Base-by-base conservation (phyloP, 2,888 invertebrate genomes). In the Poecilus cupreus region DNA sequence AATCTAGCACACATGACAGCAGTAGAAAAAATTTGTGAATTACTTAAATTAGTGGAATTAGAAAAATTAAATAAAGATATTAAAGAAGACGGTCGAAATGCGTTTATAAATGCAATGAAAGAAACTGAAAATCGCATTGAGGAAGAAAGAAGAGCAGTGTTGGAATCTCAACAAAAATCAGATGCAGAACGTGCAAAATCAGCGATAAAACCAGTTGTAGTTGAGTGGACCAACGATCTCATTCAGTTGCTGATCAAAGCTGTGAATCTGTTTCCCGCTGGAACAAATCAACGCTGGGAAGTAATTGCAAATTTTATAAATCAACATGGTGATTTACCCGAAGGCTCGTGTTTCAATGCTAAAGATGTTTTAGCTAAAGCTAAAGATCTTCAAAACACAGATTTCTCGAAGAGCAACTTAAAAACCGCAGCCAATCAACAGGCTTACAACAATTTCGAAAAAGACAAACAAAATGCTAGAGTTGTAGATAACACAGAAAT, bases 241-340 rank as follows among this genome's bases (percentile, higher is more conserved):
- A 91, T 97, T 18, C 96, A 97, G 87, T 90, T 97, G 60, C 91
- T 99, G 2, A 97, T 99, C 76, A 99, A 99, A 89, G 98, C 98
- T 18, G 98, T 99, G 0, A 99, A 99, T 89, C 89, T 99, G 3
- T 99, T 98, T 88, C 99, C 99, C 0, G 98, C 98, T 4, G 99
- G 97, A 13, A 99, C 99, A 0, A 95, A 94, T 86, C 96, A 97
- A 87, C 92, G 97, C 86, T 94, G 96, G 96, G 97, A 98, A 68
- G 97, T 98, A 0, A 97, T 99, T 3, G 96, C 98, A 0, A 96
- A 97, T 87, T 99, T 98, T 88, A 94, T 99, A 79, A 97, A 97
- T 88, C 98, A 97, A 86, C 96, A 96, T 85, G 93, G 93, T 85
- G 92, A 90, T 22, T 93, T 92, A 26, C 86, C 88, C 16, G 90